A percentile compares a stretch with the other conserved stretches of the same genome.
Evolutionary conservation across 2,113 vertebrate genomes (phyloP).

Genomic region (Plectropomus leopardus): DNA sequence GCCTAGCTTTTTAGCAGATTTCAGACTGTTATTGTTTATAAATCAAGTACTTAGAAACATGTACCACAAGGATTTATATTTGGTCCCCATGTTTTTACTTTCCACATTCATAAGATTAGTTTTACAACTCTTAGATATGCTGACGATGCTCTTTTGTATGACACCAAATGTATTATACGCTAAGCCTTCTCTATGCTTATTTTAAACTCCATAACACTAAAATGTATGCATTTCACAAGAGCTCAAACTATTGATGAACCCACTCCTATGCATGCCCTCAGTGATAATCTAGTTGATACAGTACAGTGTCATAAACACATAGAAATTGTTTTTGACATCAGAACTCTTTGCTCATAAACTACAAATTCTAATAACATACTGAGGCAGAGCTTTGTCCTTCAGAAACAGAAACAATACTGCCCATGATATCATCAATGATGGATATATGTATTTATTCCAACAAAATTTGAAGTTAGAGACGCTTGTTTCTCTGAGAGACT

Average conservation of each 20-base stretch:
- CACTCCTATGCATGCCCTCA: not conserved
- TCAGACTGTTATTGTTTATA: not conserved
- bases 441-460: not conserved
- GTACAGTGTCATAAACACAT: not conserved
- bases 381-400: not conserved
- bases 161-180: not conserved
- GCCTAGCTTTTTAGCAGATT: not conserved
- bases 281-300: not conserved
- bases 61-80: not conserved
- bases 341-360: not conserved
- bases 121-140: not conserved
- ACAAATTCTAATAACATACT: not conserved
- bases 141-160: not conserved
- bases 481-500: not conserved
- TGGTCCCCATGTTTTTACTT: not conserved
- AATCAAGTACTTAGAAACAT: not conserved
- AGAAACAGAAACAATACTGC: not conserved
- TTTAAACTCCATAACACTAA: slow-evolving; percentile 6
- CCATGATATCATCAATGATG: not conserved
- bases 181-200: not conserved
- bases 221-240: not conserved
- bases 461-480: not conserved
- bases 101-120: not conserved
- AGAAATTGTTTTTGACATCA: not conserved
- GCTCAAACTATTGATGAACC: not conserved